These are phyloP conservation scores for Ophion ventricosus DNA, from an alignment of 2,888 invertebrate species.

Conservation along the genomic window DNA sequence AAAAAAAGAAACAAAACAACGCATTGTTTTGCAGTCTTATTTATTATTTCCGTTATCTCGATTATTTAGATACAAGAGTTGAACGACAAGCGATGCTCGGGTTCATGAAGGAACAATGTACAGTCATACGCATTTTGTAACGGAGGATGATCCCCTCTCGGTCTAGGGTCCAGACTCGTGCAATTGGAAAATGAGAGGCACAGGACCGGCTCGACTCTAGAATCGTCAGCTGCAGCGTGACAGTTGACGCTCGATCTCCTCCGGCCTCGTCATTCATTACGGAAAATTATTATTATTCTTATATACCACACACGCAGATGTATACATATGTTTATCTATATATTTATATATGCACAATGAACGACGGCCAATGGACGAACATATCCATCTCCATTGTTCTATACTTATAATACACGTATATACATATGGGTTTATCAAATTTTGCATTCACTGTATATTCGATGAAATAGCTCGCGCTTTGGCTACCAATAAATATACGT, in stretches of 20 bases:
- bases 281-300: constrained; percentile 50
- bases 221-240: constrained; percentile 48
- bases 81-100: constrained; percentile 31
- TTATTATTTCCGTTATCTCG: constrained; percentile 15
- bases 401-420: not conserved
- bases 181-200: constrained; percentile 62
- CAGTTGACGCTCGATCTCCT: constrained; percentile 45
- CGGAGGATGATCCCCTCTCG: constrained; percentile 37
- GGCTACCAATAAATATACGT: not conserved
- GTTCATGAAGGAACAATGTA: constrained; percentile 24
- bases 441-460: not conserved
- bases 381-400: not conserved
- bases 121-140: constrained; percentile 9
- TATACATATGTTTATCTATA: not conserved
- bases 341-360: not conserved
- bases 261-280: constrained; percentile 51
- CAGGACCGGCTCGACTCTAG: constrained; percentile 30
- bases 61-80: constrained; percentile 20
- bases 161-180: constrained; percentile 57
- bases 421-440: not conserved
- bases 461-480: not conserved
- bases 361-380: not conserved
- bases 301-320: not conserved
- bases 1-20: not conserved
- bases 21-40: not conserved